These are phyloP conservation scores for Cacoxenus indagator DNA, from an alignment of 2,888 invertebrate species.

Conservation along the genomic window DNA sequence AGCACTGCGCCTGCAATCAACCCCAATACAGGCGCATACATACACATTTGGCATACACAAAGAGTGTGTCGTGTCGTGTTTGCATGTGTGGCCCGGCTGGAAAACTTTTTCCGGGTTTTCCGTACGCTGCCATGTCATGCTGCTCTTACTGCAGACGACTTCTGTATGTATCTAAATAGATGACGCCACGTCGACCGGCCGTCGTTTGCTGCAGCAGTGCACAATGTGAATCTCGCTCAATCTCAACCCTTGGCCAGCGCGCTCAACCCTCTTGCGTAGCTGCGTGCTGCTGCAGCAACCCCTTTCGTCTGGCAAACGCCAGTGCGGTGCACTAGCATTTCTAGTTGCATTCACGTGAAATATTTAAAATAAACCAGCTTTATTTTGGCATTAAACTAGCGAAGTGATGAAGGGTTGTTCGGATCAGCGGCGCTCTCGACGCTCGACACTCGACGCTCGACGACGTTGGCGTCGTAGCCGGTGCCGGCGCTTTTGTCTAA, in stretches of 20 bases:
- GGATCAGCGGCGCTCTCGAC: too few relatives aligned
- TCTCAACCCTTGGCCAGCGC: neutral
- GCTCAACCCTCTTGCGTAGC: neutral
- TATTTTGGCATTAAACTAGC: neutral
- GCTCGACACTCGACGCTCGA: neutral
- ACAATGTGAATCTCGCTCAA: too few relatives aligned
- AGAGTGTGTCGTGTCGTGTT: neutral
- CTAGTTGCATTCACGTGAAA: slow-evolving; percentile 17
- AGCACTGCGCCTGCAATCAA: neutral
- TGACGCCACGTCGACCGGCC: neutral
- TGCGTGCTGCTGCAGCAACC: neutral
- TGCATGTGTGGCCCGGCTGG: neutral
- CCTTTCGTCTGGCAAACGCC: neutral
- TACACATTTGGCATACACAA: slow-evolving; percentile 26
- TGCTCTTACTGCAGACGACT: neutral
- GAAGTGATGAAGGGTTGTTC: neutral
- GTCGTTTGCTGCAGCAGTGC: neutral
- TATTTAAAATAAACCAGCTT: slow-evolving; percentile 11
- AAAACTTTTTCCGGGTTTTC: slow-evolving; percentile 22
- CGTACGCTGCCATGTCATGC: slow-evolving; percentile 9
- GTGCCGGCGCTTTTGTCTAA: neutral
- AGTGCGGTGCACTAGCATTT: neutral
- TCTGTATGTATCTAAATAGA: neutral
- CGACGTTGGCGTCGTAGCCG: neutral
- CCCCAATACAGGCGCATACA: slow-evolving; percentile 13